Conservation (phyloP, 2,113 vertebrate genomes). For the Trematomus loennbergii region DNA sequence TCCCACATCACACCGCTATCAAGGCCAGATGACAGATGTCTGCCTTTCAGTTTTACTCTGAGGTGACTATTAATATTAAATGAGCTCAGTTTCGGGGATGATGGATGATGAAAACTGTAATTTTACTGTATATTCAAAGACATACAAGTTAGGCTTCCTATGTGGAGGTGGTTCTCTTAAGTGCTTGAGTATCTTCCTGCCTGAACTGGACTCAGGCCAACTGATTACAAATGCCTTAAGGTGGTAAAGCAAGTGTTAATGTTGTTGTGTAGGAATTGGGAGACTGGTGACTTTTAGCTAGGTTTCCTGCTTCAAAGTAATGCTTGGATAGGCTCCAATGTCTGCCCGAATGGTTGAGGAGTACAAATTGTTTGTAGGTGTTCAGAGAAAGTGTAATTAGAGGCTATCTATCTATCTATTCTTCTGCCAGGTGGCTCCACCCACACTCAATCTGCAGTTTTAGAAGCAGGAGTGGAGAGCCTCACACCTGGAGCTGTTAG, state of each 20-base stretch:
- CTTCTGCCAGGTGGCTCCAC: too few relatives aligned
- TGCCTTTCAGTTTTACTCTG: slow-evolving; percentile 3
- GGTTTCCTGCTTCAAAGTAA: background rate
- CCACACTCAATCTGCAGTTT: too few relatives aligned
- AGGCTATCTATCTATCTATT: too few relatives aligned
- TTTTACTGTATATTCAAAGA: slow-evolving; percentile 11
- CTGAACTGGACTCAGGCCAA: background rate
- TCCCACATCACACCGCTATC: slow-evolving; percentile 33
- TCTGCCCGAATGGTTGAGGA: background rate
- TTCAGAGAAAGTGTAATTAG: too few relatives aligned
- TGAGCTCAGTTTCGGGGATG: background rate
- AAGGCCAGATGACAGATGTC: slow-evolving; percentile 41
- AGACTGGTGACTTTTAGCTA: background rate
- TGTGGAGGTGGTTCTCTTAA: background rate
- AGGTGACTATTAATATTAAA: slow-evolving; percentile 23
- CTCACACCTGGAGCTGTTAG: too few relatives aligned
- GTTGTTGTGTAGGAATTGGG: background rate
- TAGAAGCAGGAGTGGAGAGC: too few relatives aligned
- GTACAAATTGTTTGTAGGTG: background rate
- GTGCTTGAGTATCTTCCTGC: background rate
- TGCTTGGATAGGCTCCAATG: slow-evolving; percentile 5
- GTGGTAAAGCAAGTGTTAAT: background rate
- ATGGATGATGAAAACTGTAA: background rate
- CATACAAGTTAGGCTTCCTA: background rate
- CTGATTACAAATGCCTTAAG: background rate